A percentile compares a stretch with the other conserved stretches of the same genome.
phyloP scores from a whole-genome alignment of 2,888 invertebrate genomes.

The Tuta absoluta region DNA sequence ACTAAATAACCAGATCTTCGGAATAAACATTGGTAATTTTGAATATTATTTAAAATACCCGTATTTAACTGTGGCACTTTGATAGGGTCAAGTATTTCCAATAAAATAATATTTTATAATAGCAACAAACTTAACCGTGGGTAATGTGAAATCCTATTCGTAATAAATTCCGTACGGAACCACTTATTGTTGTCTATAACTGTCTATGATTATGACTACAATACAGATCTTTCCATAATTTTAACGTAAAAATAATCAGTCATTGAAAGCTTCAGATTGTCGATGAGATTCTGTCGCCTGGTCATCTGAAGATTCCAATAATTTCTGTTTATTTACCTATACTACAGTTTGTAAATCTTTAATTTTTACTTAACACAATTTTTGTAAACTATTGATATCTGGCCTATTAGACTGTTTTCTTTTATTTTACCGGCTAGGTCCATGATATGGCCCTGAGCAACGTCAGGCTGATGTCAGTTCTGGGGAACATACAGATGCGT shows the following conservation, averaged over 20 bases:
- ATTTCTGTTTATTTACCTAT: slow-evolving; percentile 50
- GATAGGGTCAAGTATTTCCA: slow-evolving; percentile 43
- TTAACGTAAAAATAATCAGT: slow-evolving; percentile 62
- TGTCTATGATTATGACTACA: slow-evolving; percentile 31
- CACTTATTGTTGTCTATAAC: not conserved
- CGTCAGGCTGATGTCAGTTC: too few species aligned
- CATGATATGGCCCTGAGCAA: not conserved
- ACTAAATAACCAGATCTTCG: slow-evolving; percentile 19
- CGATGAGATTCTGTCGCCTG: slow-evolving; percentile 74
- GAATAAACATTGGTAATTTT: slow-evolving; percentile 47
- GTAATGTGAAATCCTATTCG: slow-evolving; percentile 32
- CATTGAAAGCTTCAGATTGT: slow-evolving; percentile 77
- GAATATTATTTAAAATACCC: slow-evolving; percentile 61
- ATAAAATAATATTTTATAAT: slow-evolving; percentile 40
- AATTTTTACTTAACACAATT: not conserved
- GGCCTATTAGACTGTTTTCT: not conserved
- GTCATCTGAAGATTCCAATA: slow-evolving; percentile 77
- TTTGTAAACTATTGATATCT: not conserved
- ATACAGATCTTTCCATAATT: slow-evolving; percentile 63
- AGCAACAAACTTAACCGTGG: slow-evolving; percentile 37
- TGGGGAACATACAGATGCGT: too few species aligned
- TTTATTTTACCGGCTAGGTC: not conserved
- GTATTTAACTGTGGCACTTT: slow-evolving; percentile 72
- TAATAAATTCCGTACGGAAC: slow-evolving; percentile 31
- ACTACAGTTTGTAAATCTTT: not conserved